Conservation (phyloP, 2,797 vertebrate genomes). For the Scomberomorus guttatus region DNA sequence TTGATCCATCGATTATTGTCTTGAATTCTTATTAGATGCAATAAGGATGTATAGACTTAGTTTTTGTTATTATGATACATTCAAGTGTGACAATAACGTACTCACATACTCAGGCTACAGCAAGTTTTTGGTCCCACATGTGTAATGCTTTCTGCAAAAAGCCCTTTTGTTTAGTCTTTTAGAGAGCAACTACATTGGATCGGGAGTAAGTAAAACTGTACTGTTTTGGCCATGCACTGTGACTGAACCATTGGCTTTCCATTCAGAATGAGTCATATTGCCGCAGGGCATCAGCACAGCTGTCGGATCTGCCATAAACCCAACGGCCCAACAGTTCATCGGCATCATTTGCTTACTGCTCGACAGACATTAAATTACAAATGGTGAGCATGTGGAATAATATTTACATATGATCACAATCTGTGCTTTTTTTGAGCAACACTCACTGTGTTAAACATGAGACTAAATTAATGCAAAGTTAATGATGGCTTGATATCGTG, state of each 20-base stretch:
- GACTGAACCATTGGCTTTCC: conserved; percentile 50
- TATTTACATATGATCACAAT: conserved; percentile 69
- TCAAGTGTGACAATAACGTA: not conserved
- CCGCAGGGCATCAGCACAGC: conserved; percentile 64
- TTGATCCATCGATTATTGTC: no score
- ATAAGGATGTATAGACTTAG: not conserved
- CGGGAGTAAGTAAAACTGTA: conserved; percentile 8
- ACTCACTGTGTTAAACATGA: conserved; percentile 29
- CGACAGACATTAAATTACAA: conserved; percentile 59
- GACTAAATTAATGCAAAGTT: conserved; percentile 48
- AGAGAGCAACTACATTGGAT: conserved; percentile 13
- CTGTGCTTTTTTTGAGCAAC: conserved; percentile 39
- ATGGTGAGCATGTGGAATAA: conserved; percentile 58
- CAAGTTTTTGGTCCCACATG: conserved; percentile 1
- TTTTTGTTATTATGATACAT: not conserved
- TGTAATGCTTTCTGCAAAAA: not conserved
- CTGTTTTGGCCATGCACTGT: conserved; percentile 32
- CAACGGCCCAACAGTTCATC: conserved; percentile 36
- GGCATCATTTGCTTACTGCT: conserved; percentile 51
- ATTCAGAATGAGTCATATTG: conserved; percentile 61
- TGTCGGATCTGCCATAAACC: conserved; percentile 68
- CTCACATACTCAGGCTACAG: not conserved
- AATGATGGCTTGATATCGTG: conserved; percentile 48
- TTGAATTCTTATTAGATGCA: not conserved
- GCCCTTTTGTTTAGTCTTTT: conserved; percentile 2